Evolutionary conservation across 2,888 invertebrate species (phyloP), one percentile per base, ranked within the genome.

Genomic region (Sphecodes monilicornis): DNA sequence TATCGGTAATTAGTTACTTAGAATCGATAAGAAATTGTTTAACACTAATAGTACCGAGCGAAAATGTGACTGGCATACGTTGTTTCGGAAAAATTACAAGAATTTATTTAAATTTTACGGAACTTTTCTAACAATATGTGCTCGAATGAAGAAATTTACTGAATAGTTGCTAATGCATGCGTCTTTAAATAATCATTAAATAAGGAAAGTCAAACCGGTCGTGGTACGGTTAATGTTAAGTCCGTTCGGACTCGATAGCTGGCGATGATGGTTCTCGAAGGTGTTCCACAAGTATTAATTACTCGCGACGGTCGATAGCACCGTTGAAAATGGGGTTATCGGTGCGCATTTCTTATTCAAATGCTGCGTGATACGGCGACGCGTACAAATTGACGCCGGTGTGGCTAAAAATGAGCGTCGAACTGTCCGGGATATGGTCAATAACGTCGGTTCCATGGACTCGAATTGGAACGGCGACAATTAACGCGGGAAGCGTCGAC

Each of bases 321-420:
- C 13, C 29, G 6, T 18, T 22, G 18, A 29, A 39, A 68, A 50
- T n/a, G 11, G 29, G n/a, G 68, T 76, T 69, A 64, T 64, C 64
- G 18, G 64, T 32, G 60, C n/a, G 50, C 26, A 60, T 60, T 60
- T 60, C 60, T 60, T 60, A 60, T 26, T 60, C 60, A 60, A 73
- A 54, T 54, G 57, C 18, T 18, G 18, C 39, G 64, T 41, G 74
- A 43, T 64, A 75, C 43, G 13, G 57, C 36, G 54, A 72, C 50
- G 16, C 32, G 18, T 54, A 36, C 72, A 72, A 66, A 66, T 66
- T 36, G 66, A n/a, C 66, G 11, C 8, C 4, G 22, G 22, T 5
- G n/a, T 18, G 10, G 32, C 64, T 36, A 3, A 18, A 66, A 66
- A 36, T 18, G 64, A 66, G 4, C 60, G 32, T 16, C 46, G 32